Evolutionary conservation across 2,797 vertebrate species (phyloP), one percentile per base, ranked within the genome.

Genomic region (Girardinus metallicus): DNA sequence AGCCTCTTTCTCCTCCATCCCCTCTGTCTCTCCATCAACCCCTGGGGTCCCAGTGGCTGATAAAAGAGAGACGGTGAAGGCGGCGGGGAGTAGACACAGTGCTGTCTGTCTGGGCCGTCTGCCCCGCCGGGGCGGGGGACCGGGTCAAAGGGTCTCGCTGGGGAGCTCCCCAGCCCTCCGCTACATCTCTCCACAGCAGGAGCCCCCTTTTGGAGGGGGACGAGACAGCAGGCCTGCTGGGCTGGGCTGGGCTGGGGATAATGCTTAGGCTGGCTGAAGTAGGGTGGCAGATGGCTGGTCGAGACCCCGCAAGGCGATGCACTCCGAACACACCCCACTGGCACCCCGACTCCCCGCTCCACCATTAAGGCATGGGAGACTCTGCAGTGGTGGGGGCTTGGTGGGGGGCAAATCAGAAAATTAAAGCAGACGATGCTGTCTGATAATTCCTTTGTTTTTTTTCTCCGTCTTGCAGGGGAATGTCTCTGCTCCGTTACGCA

Each of bases 211-310:
- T 57, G 55, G n/a, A 29, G 26, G 91, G 84, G 86, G 87, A 89
- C 84, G 92, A 92, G 89, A 93, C 93, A 90, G 90, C 80, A 46
- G 88, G 90, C 91, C 92, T 88, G 91, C 91, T 91, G 92, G 91
- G 41, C 41, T n/a, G 66, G 91, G 89, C 90, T 80, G 7, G 89
- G 66, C 21, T 6, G 41, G 71, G 89, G 88, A 93, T 93, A 85
- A 94, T 90, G 91, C 92, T 94, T 93, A 93, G 91, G 92, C 96
- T 96, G 96, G 95, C 96, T 95, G 93, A 94, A 95, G 89, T 90
- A 92, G 83, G 87, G 93, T 92, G 95, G 96, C 97, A 99, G 97
- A 99, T 98, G 97, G 97, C 96, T 92, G 90, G 94, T 94, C 94
- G 96, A 96, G 94, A 92, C 95, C 95, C 94, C 90, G 87, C 92